phyloP scores from a whole-genome alignment of 1,140 invertebrate genomes.

The Hesperophylax magnus region DNA sequence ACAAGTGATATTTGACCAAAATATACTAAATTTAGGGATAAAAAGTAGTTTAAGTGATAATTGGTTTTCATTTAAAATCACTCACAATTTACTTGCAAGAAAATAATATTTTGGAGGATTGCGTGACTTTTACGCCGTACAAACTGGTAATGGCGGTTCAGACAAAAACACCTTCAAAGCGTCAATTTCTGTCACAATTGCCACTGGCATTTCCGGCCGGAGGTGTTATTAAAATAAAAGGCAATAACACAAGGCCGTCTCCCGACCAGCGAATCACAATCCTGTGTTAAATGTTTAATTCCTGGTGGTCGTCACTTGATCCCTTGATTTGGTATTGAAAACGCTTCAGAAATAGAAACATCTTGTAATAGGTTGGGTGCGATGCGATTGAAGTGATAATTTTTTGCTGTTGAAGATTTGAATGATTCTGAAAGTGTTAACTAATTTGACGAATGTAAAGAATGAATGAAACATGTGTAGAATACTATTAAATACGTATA shows the following conservation, averaged over 20 bases:
- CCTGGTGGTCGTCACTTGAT: constrained; percentile 14
- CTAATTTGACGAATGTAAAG: background rate
- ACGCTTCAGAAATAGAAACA: background rate
- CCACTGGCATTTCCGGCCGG: constrained; percentile 39
- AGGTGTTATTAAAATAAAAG: constrained; percentile 30
- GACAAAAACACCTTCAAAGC: constrained; percentile 1
- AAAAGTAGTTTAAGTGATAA: too few relatives aligned
- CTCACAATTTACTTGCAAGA: too few relatives aligned
- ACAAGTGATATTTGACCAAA: too few relatives aligned
- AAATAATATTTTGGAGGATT: background rate
- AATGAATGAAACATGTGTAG: background rate
- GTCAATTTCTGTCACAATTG: constrained; percentile 41
- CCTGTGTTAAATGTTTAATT: constrained; percentile 9
- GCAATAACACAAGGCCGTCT: constrained; percentile 25
- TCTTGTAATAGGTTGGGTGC: too few relatives aligned
- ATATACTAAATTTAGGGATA: too few relatives aligned
- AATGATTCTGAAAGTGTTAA: too few relatives aligned
- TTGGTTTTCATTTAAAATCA: too few relatives aligned
- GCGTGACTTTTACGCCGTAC: constrained; percentile 21
- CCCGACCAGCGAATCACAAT: background rate
- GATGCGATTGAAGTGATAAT: too few relatives aligned
- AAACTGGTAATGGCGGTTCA: background rate
- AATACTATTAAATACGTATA: too few relatives aligned
- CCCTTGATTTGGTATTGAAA: background rate
- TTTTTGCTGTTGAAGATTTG: too few relatives aligned